phyloP scores from a whole-genome alignment of 2,113 vertebrate species.

The Anser brachyrhynchus region DNA sequence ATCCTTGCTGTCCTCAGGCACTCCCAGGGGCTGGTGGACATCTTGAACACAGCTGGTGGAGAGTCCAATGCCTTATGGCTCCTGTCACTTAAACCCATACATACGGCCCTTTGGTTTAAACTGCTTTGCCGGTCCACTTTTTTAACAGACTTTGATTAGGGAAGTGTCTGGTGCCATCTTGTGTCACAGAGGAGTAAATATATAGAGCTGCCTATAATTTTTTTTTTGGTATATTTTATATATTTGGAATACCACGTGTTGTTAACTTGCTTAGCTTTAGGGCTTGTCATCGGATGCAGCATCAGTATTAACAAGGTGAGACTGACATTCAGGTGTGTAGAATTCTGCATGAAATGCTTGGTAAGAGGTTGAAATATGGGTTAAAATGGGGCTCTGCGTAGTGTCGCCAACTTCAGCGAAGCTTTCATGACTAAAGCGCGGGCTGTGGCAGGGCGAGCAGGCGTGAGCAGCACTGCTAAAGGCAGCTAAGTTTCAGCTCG shows the following conservation, averaged over 20 bases:
- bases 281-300: neutral
- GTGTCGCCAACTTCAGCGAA: neutral
- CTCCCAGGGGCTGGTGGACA: neutral
- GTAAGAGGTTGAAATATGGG: neutral
- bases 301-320: neutral
- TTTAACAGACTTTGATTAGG: neutral
- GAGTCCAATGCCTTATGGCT: rapidly evolving
- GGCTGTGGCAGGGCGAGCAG: neutral
- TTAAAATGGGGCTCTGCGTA: neutral
- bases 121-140: neutral
- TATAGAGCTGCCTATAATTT: neutral
- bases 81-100: rapidly evolving
- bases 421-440: neutral
- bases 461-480: neutral
- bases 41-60: neutral
- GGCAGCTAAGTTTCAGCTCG: rapidly evolving
- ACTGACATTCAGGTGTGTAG: neutral
- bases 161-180: constrained; percentile 54
- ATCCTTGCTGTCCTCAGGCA: neutral
- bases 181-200: neutral
- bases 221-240: neutral
- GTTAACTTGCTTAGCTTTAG: neutral
- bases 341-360: neutral
- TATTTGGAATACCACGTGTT: too few species aligned
- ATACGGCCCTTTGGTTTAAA: neutral